Evolutionary conservation across 2,113 vertebrate species (phyloP).

Genomic region (Eleginops maclovinus): DNA sequence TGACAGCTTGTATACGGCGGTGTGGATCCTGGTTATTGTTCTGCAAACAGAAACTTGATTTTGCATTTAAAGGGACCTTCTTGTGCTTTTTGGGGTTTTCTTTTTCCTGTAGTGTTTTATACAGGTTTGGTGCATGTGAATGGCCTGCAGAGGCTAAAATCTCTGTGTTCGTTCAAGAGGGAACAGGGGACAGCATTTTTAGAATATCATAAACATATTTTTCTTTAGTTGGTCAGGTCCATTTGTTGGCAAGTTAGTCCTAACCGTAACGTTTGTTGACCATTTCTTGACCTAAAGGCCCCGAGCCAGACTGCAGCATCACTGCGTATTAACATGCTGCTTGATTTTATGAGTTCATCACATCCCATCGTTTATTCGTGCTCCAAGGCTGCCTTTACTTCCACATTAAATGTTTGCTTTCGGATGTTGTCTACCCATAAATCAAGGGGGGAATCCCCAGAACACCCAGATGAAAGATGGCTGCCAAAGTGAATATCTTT

Average conservation of each 20-base stretch:
- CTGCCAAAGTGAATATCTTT: constrained; percentile 30
- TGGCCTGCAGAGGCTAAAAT: too few relatives aligned
- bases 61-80: not conserved
- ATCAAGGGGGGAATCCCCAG: not conserved
- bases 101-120: too few relatives aligned
- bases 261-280: not conserved
- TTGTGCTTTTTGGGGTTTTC: too few relatives aligned
- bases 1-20: not conserved
- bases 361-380: not conserved
- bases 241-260: not conserved
- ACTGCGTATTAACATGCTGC: not conserved
- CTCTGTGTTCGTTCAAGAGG: too few relatives aligned
- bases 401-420: constrained; percentile 16
- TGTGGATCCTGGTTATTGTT: not conserved
- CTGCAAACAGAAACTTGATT: not conserved
- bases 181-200: constrained; percentile 17
- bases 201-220: too few relatives aligned
- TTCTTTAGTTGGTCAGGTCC: too few relatives aligned
- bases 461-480: constrained; percentile 29
- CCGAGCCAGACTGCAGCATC: not conserved
- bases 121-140: too few relatives aligned
- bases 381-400: constrained; percentile 10
- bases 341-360: constrained; percentile 19
- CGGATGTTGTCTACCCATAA: not conserved
- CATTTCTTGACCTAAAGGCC: not conserved